A percentile compares a stretch with the other conserved stretches of the same genome.
Evolutionary conservation across 2,797 vertebrate genomes (phyloP).

Genomic region (Phataginus tetradactyla): DNA sequence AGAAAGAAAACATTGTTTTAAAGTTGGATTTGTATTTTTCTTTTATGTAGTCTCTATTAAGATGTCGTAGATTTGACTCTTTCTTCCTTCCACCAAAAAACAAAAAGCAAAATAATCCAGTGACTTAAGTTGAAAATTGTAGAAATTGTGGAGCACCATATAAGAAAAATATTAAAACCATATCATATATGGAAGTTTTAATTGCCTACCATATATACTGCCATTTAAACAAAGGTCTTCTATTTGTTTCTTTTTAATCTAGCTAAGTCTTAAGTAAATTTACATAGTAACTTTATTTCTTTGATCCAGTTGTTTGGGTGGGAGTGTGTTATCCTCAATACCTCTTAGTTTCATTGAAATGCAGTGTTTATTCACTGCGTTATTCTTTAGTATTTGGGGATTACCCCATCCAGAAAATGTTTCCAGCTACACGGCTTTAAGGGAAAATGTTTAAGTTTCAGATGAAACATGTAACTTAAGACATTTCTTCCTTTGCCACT

Average conservation of each 20-base stretch:
- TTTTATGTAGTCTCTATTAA: slow-evolving; percentile 24
- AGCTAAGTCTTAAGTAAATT: slow-evolving; percentile 16
- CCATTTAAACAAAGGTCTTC: neutral
- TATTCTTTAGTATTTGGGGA: neutral
- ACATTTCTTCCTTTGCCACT: slow-evolving; percentile 61
- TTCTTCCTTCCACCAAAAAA: neutral
- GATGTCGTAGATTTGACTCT: slow-evolving; percentile 33
- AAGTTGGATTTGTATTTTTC: slow-evolving; percentile 50
- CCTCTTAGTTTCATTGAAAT: slow-evolving; percentile 41
- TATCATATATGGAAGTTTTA: neutral
- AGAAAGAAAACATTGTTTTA: slow-evolving; percentile 55
- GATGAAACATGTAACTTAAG: neutral
- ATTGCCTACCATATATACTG: neutral
- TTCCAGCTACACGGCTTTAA: slow-evolving; percentile 32
- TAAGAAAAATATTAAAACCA: slow-evolving; percentile 8
- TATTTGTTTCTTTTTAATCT: slow-evolving; percentile 16
- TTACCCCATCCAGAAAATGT: slow-evolving; percentile 7
- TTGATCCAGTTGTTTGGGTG: neutral
- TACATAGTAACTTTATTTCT: slow-evolving; percentile 2
- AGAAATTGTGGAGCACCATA: neutral
- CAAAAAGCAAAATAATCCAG: neutral
- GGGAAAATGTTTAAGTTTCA: slow-evolving; percentile 9
- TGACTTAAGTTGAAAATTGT: neutral
- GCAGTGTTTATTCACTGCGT: neutral
- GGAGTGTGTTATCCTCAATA: neutral